phyloP scores from a whole-genome alignment of 2,113 vertebrate genomes.

The Loxodonta africana region DNA sequence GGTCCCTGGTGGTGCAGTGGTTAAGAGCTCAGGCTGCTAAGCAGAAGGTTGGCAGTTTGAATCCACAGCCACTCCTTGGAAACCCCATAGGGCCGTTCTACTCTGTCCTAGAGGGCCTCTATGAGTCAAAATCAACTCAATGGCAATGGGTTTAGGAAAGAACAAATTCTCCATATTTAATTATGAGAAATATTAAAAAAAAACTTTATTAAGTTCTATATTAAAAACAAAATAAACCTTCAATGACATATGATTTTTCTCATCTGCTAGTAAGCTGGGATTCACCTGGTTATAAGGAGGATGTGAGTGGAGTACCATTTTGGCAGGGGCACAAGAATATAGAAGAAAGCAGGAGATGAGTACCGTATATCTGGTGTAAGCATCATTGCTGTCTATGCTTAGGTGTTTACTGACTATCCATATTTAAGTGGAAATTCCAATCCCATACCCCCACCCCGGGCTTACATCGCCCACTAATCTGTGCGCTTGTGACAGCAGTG shows the following conservation, averaged over 20 bases:
- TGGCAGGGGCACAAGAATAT: accelerated
- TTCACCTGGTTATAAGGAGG: neutral
- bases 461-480: neutral
- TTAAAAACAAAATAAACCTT: neutral
- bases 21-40: no score
- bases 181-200: neutral
- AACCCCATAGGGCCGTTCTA: no score
- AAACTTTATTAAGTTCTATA: neutral
- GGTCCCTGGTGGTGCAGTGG: no score
- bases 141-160: neutral
- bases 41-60: no score
- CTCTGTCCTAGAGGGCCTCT: no score
- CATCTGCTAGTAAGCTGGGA: neutral
- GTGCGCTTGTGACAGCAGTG: neutral
- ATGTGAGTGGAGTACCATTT: neutral
- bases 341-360: neutral
- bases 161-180: neutral
- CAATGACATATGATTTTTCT: accelerated
- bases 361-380: neutral
- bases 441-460: neutral
- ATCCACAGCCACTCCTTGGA: no score
- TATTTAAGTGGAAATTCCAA: neutral
- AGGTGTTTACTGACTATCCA: neutral
- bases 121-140: no score
- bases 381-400: neutral